Evolutionary conservation across 2,888 invertebrate species (phyloP).

Genomic region (Clitarchus hookeri): DNA sequence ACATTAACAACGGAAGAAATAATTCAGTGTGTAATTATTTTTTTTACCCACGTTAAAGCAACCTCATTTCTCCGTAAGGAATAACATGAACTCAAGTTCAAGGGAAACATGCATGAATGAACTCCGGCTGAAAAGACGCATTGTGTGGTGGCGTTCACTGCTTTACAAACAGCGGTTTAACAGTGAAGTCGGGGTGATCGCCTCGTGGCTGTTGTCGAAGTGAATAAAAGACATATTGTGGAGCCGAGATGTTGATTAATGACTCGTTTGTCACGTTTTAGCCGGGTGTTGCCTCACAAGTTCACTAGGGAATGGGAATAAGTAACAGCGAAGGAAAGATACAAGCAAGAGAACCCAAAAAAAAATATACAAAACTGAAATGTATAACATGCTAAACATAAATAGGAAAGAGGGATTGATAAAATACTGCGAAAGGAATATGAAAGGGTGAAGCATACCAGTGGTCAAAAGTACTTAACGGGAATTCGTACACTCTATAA

Average conservation of each 20-base stretch:
- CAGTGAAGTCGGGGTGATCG: background rate
- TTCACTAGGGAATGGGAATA: background rate
- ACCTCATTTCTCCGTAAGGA: background rate
- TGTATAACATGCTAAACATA: too few relatives aligned
- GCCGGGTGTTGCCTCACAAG: background rate
- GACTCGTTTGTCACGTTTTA: background rate
- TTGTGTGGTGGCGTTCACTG: background rate
- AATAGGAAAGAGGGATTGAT: too few relatives aligned
- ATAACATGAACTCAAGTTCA: background rate
- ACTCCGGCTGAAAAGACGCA: background rate
- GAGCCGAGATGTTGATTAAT: conserved; percentile 1
- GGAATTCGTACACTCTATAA: too few relatives aligned
- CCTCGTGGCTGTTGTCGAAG: background rate
- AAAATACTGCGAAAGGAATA: too few relatives aligned
- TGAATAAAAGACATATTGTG: background rate
- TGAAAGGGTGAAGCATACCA: too few relatives aligned
- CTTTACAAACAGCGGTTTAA: background rate
- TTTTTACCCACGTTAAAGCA: too few relatives aligned
- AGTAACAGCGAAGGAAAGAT: background rate
- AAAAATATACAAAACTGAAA: too few relatives aligned
- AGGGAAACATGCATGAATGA: background rate
- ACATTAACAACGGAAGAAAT: too few relatives aligned
- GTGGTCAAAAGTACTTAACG: too few relatives aligned
- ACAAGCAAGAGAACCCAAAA: background rate
- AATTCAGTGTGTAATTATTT: too few relatives aligned